Conservation (phyloP, 2,113 vertebrate species). For the Mus musculus region DNA sequence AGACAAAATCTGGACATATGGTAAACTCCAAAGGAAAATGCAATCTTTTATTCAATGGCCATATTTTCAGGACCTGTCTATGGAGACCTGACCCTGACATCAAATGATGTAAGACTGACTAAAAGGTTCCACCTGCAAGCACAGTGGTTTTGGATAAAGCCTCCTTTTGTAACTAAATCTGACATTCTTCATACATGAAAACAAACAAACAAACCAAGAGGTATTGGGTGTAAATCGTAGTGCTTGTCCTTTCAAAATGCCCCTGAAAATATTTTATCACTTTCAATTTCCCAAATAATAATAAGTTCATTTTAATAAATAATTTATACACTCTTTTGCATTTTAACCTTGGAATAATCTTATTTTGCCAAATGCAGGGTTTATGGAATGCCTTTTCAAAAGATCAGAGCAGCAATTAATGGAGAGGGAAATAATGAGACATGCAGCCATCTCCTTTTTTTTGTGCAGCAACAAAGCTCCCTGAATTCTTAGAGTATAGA, state of each 20-base stretch:
- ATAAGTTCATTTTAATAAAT: background rate
- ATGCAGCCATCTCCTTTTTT: background rate
- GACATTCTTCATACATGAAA: background rate
- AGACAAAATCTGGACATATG: background rate
- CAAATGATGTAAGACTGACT: background rate
- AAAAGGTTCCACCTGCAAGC: background rate
- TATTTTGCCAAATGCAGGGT: background rate
- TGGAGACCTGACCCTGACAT: background rate
- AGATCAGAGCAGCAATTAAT: background rate
- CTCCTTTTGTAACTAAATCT: background rate
- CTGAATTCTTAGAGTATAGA: background rate
- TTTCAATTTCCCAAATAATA: constrained; percentile 5
- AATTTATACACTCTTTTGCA: background rate
- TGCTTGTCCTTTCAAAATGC: background rate
- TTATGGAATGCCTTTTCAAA: background rate
- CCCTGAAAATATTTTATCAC: background rate
- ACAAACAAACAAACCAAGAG: background rate
- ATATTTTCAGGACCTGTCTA: background rate
- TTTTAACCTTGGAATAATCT: constrained; percentile 9
- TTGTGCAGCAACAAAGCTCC: background rate
- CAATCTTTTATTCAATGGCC: background rate
- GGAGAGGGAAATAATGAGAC: background rate
- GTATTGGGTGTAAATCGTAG: background rate
- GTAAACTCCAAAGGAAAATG: background rate
- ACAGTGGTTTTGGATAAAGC: background rate